Conservation (phyloP, 2,113 vertebrate species). For the Gracilinanus agilis region DNA sequence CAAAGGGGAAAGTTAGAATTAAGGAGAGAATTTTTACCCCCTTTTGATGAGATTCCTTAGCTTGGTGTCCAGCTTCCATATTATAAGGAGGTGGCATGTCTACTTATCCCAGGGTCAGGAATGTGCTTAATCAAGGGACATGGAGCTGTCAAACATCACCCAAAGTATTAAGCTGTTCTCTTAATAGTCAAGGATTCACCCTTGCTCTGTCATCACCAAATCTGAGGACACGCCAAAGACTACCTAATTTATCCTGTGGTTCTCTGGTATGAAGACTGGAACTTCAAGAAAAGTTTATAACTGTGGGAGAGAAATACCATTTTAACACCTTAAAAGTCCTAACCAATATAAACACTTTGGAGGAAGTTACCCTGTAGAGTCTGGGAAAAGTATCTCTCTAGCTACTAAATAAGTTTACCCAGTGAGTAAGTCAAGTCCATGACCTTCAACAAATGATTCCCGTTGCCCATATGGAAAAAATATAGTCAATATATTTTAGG, state of each 20-base stretch:
- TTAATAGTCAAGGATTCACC: neutral
- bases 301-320: neutral
- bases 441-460: constrained; percentile 58
- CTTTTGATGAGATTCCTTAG: neutral
- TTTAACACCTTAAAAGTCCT: accelerated
- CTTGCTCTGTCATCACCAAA: neutral
- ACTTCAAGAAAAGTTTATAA: neutral
- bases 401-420: accelerated
- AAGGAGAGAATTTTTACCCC: neutral
- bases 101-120: neutral
- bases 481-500: constrained; percentile 60
- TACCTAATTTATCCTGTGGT: neutral
- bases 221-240: neutral
- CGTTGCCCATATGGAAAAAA: constrained; percentile 59
- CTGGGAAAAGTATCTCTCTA: neutral
- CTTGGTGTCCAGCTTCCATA: neutral
- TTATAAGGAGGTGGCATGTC: neutral
- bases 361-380: neutral
- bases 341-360: neutral
- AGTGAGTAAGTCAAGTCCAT: neutral
- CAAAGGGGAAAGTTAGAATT: neutral
- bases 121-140: neutral
- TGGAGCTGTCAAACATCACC: neutral
- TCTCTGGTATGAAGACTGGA: neutral
- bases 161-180: neutral